Evolutionary conservation across 1,140 invertebrate species (phyloP).

Genomic region (Aphelenchoides besseyi): DNA sequence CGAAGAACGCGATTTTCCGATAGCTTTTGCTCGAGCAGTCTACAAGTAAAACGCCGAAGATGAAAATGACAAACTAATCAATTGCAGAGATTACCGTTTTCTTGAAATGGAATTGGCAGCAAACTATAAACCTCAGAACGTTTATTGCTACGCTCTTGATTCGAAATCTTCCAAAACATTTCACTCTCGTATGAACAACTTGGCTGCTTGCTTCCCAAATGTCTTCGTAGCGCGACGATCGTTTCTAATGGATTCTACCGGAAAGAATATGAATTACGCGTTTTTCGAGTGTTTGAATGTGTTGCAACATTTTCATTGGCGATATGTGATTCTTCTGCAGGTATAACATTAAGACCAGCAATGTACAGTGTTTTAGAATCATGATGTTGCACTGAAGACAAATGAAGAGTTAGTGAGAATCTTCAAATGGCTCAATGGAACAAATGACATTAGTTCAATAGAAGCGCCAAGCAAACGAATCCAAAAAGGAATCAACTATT

Average conservation of each 20-base stretch:
- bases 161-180: conserved; percentile 28
- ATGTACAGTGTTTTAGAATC: conserved; percentile 12
- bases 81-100: conserved; percentile 39
- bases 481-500: conserved; percentile 9
- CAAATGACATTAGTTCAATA: conserved; percentile 23
- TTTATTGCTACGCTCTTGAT: conserved; percentile 44
- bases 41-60: conserved; percentile 30
- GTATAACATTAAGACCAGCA: not conserved
- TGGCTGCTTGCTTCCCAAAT: conserved; percentile 21
- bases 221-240: not conserved
- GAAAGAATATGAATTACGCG: conserved; percentile 9
- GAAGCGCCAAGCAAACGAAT: not conserved
- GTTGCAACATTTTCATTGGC: conserved; percentile 1
- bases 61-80: not conserved
- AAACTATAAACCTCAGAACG: conserved; percentile 43
- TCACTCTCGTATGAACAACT: not conserved
- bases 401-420: conserved; percentile 34
- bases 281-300: conserved; percentile 18
- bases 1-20: conserved; percentile 47
- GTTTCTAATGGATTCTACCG: conserved; percentile 6
- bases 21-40: conserved; percentile 44
- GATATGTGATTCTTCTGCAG: conserved; percentile 21
- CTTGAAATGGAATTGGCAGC: conserved; percentile 47
- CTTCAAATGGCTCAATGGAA: conserved; percentile 21
- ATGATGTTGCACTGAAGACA: conserved; percentile 26